These are phyloP conservation scores for Monodelphis domestica DNA, from an alignment of 2,797 vertebrate genomes.

Conservation along the genomic window DNA sequence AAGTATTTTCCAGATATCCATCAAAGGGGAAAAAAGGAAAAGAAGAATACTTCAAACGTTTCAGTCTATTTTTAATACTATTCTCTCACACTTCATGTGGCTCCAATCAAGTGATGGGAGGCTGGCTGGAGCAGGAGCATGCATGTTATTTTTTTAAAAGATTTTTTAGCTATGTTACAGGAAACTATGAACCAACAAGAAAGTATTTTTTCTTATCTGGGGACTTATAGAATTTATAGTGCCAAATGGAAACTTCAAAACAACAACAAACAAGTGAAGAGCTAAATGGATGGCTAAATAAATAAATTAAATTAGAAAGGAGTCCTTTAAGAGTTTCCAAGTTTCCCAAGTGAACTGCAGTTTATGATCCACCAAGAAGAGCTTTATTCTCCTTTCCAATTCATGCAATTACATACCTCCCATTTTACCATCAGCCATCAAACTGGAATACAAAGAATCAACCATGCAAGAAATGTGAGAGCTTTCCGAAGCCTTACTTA, in stretches of 20 bases:
- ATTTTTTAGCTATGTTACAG: constrained; percentile 6
- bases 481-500: constrained; percentile 8
- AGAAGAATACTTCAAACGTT: not conserved
- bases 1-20: constrained; percentile 32
- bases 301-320: not conserved
- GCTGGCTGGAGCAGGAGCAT: not conserved
- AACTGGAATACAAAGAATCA: constrained; percentile 36
- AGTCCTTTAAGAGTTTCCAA: constrained; percentile 35
- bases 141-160: not conserved
- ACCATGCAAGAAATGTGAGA: constrained; percentile 29
- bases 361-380: constrained; percentile 16
- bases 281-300: not conserved
- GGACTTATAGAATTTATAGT: constrained; percentile 9
- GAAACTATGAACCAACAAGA: constrained; percentile 40
- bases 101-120: not conserved
- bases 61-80: constrained; percentile 35
- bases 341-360: constrained; percentile 34
- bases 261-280: not conserved
- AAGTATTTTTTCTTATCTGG: constrained; percentile 9
- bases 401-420: constrained; percentile 18
- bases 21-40: constrained; percentile 17
- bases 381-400: constrained; percentile 25
- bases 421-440: constrained; percentile 22
- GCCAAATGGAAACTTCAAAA: constrained; percentile 25
- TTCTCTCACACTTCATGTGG: constrained; percentile 23